phyloP scores from a whole-genome alignment of 2,113 vertebrate genomes.

The Pterophyllum scalare region DNA sequence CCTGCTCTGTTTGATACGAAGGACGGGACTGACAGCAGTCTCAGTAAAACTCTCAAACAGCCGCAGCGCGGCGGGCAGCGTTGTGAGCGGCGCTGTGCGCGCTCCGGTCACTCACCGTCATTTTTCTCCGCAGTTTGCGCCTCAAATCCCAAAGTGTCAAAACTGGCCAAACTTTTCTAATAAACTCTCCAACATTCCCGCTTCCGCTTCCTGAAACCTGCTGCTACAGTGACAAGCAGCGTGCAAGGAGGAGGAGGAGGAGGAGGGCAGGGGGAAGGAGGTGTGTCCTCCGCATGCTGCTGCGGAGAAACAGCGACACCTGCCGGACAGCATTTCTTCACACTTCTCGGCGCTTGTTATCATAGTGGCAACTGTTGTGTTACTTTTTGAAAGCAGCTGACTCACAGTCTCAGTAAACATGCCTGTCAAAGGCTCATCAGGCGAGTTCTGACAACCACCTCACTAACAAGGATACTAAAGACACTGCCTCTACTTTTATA shows the following conservation, averaged over 20 bases:
- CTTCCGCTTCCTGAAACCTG: constrained; percentile 78
- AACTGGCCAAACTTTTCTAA: constrained; percentile 67
- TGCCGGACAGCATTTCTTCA: neutral
- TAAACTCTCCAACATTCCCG: constrained; percentile 67
- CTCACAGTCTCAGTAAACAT: too few species aligned
- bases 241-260: constrained; percentile 6
- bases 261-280: neutral
- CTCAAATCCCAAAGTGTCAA: constrained; percentile 41
- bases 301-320: constrained; percentile 23
- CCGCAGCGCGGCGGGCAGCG: neutral
- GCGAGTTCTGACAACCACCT: too few species aligned
- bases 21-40: constrained; percentile 31
- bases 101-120: constrained; percentile 56
- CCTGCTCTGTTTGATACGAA: constrained; percentile 32
- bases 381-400: neutral
- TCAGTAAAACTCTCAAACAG: neutral
- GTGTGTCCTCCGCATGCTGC: constrained; percentile 14
- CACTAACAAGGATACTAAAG: too few species aligned
- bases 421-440: too few species aligned
- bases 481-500: too few species aligned
- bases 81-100: rapidly evolving
- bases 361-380: neutral
- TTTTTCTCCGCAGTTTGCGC: constrained; percentile 26
- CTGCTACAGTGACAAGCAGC: constrained; percentile 12
- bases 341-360: neutral